Percentiles rank a stretch among this genome's conserved stretches.
These are phyloP conservation scores for Cheilosia grossa DNA, from an alignment of 2,888 invertebrate genomes.

Conservation along the genomic window DNA sequence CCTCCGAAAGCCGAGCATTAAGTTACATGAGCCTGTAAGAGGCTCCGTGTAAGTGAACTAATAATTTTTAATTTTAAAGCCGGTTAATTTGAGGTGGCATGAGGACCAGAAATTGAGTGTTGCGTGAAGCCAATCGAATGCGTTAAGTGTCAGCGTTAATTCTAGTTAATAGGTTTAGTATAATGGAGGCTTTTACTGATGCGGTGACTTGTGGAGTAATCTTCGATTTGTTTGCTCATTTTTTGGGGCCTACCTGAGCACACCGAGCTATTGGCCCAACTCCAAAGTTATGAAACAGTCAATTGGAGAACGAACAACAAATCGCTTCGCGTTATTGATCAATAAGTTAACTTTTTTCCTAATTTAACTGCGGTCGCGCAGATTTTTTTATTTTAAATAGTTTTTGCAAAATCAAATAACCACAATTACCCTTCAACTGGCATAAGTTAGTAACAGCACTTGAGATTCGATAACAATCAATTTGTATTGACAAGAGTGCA, in stretches of 20 bases:
- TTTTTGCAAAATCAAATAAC: slow-evolving; percentile 7
- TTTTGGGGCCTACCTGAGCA: too few relatives aligned
- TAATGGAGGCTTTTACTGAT: background rate
- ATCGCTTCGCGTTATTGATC: background rate
- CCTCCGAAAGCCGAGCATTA: slow-evolving; percentile 24
- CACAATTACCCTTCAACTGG: background rate
- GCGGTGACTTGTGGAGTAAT: background rate
- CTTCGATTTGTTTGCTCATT: background rate
- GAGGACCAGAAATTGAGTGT: slow-evolving; percentile 54
- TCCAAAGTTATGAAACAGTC: background rate
- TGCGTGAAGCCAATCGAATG: slow-evolving; percentile 30
- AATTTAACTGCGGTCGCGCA: background rate
- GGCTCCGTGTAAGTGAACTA: slow-evolving; percentile 1
- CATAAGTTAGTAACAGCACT: slow-evolving; percentile 53
- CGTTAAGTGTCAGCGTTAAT: slow-evolving; percentile 16
- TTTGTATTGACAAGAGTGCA: slow-evolving; percentile 64
- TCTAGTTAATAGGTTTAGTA: slow-evolving; percentile 12
- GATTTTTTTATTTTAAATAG: background rate
- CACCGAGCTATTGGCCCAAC: background rate
- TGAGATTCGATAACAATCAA: slow-evolving; percentile 64
- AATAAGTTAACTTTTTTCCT: slow-evolving; percentile 9
- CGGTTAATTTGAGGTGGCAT: slow-evolving; percentile 39
- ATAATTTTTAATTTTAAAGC: slow-evolving; percentile 22
- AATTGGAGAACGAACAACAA: background rate
- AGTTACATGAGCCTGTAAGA: slow-evolving; percentile 42